Evolutionary conservation across 2,797 vertebrate genomes (phyloP), one percentile per base, ranked within the genome.

Genomic region (Amniataba percoides): DNA sequence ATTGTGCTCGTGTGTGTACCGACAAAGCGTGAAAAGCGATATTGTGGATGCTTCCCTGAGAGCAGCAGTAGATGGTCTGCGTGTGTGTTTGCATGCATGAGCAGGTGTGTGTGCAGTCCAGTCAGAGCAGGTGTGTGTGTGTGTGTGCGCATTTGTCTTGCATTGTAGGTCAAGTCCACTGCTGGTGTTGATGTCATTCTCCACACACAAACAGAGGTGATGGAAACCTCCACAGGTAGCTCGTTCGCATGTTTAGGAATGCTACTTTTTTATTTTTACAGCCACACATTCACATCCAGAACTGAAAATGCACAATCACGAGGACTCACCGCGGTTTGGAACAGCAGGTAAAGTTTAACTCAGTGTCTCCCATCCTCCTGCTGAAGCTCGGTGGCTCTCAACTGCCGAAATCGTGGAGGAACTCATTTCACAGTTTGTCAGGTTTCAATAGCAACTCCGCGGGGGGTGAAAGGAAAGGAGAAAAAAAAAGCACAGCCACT

Each of bases 291-390:
- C 12, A 57, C 13, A 62, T 57, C 59, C 0, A 7, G 55, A 19
- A 31, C 27, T 5, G 27, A 52, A 31, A 6, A 56, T 34, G 23
- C 10, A 71, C 8, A 16, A 51, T 56, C 3, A 45, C 4, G 40
- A 27, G 16, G 83, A 95, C 95, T 95, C 89, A 96, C 95, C 95
- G 75, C 79, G 87, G 82, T 81, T 80, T 78, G 88, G 85, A 87
- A 87, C 77, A 81, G 88, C 73, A 87, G 88, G 69, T 79, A 89
- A 94, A 95, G 88, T 95, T 95, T 53, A 89, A 67, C 72, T 82
- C 88, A 82, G 80, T 90, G 78, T 87, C 73, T 93, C 82, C 92
- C 94, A 95, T 95, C 36, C 68, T 92, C 71, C 21, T 16, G 66
- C 59, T 40, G 88, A 80, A 86, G 87, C 77, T 68, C 74, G 66